A percentile compares a stretch with the other conserved stretches of the same genome.
These are phyloP conservation scores for Stegophylla sp. DNA, from an alignment of 2,888 invertebrate genomes.

Conservation along the genomic window DNA sequence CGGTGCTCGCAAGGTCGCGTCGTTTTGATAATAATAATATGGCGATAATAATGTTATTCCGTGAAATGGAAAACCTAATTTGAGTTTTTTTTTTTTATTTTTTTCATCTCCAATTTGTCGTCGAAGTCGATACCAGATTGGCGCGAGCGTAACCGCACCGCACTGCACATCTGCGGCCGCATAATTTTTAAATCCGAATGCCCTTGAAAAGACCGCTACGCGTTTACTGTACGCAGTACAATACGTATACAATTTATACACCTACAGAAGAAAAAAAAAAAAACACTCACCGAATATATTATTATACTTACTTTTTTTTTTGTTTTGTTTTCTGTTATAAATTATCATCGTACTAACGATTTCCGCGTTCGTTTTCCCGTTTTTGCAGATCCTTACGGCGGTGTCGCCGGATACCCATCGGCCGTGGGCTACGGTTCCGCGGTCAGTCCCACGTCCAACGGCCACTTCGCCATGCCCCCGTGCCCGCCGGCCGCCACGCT, in stretches of 20 bases:
- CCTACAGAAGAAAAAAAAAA: too few species aligned
- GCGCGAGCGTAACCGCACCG: neutral
- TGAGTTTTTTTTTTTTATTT: neutral
- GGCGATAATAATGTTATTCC: neutral
- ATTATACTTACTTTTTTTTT: too few species aligned
- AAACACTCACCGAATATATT: neutral
- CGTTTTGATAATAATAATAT: too few species aligned
- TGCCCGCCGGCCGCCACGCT: conserved; percentile 39
- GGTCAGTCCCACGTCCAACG: conserved; percentile 41
- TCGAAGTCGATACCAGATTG: neutral
- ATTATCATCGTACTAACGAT: neutral
- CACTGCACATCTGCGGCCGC: neutral
- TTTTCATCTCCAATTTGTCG: too few species aligned
- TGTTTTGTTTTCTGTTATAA: too few species aligned
- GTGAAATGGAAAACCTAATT: neutral
- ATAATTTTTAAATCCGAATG: neutral
- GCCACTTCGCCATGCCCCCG: conserved; percentile 55
- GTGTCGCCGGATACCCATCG: conserved; percentile 40
- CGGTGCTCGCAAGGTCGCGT: neutral
- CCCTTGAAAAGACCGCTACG: conserved; percentile 49
- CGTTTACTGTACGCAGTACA: neutral
- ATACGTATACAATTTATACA: too few species aligned
- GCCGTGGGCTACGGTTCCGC: conserved; percentile 40
- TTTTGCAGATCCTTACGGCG: conserved; percentile 34
- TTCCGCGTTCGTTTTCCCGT: neutral